phyloP scores from a whole-genome alignment of 1,140 invertebrate species.

The Drosophila tropicalis region DNA sequence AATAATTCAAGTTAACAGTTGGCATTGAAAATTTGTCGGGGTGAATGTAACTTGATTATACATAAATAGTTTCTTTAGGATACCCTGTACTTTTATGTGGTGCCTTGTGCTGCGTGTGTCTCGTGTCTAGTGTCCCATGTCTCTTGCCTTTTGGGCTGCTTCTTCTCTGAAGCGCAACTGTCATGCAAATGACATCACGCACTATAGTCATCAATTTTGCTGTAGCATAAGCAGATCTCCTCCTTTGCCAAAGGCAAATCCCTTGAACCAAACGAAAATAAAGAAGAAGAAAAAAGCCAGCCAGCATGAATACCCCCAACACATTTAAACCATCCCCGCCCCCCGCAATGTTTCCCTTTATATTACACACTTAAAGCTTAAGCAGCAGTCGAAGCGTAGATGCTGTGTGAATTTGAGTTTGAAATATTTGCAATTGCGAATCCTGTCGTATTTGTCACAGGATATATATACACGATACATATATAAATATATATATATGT shows the following conservation, averaged over 20 bases:
- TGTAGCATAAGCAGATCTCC: conserved; percentile 32
- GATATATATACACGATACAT: conserved; percentile 21
- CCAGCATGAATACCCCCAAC: conserved; percentile 27
- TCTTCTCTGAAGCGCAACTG: conserved; percentile 66
- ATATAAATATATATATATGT: conserved; percentile 12
- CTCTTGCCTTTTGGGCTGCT: background rate
- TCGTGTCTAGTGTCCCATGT: background rate
- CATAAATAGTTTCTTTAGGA: too few relatives aligned
- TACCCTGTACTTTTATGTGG: too few relatives aligned
- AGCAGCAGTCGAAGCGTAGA: conserved; percentile 35
- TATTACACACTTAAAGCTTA: conserved; percentile 55
- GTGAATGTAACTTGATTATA: background rate
- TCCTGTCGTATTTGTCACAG: conserved; percentile 79
- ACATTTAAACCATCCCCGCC: background rate
- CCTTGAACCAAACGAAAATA: conserved; percentile 46
- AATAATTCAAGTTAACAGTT: conserved; percentile 23
- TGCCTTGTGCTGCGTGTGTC: too few relatives aligned
- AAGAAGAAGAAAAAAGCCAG: conserved; percentile 9
- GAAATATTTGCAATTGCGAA: conserved; percentile 81
- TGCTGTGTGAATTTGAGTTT: conserved; percentile 71
- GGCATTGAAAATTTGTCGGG: conserved; percentile 48
- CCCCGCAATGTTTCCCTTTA: background rate
- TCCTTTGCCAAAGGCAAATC: conserved; percentile 59
- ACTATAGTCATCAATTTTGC: conserved; percentile 79
- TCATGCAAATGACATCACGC: conserved; percentile 80